Conservation (phyloP, 2,888 invertebrate genomes). For the Drosophila subsilvestris region DNA sequence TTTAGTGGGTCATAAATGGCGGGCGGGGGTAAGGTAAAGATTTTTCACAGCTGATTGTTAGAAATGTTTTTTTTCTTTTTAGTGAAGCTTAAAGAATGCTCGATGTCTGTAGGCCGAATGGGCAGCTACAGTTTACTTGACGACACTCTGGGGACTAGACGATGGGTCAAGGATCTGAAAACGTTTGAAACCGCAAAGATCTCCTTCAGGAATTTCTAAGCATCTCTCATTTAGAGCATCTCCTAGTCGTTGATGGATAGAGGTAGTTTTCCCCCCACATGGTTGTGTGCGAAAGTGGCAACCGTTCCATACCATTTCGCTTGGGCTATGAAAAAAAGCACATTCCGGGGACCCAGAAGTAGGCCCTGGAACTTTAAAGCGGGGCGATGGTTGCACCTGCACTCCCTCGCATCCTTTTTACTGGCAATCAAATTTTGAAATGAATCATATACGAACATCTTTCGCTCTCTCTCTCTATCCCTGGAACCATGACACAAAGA, state of each 20-base stretch:
- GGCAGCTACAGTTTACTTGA: slow-evolving; percentile 2
- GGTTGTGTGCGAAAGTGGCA: slow-evolving; percentile 59
- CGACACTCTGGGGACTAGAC: background rate
- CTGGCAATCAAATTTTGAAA: slow-evolving; percentile 57
- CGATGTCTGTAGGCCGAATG: slow-evolving; percentile 51
- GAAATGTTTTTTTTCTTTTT: slow-evolving; percentile 48
- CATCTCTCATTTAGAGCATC: slow-evolving; percentile 28
- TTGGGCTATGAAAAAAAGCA: slow-evolving; percentile 51
- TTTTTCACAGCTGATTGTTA: slow-evolving; percentile 82
- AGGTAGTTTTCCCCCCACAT: background rate
- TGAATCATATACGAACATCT: slow-evolving; percentile 57
- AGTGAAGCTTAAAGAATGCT: slow-evolving; percentile 49
- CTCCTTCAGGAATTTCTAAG: too few relatives aligned
- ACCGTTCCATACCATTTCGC: background rate
- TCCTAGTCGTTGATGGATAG: slow-evolving; percentile 1
- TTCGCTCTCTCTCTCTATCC: slow-evolving; percentile 16
- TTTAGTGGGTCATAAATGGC: slow-evolving; percentile 80
- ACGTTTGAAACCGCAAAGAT: too few relatives aligned
- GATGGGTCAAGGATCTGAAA: background rate
- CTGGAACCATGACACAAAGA: slow-evolving; percentile 46
- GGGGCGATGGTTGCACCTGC: slow-evolving; percentile 53
- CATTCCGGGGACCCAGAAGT: slow-evolving; percentile 14
- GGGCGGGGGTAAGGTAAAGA: slow-evolving; percentile 33
- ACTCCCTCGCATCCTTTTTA: slow-evolving; percentile 16
- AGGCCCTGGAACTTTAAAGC: slow-evolving; percentile 42